A percentile compares a stretch with the other conserved stretches of the same genome.
Conservation (phyloP, 2,888 invertebrate species). For the Galeruca laticollis region DNA sequence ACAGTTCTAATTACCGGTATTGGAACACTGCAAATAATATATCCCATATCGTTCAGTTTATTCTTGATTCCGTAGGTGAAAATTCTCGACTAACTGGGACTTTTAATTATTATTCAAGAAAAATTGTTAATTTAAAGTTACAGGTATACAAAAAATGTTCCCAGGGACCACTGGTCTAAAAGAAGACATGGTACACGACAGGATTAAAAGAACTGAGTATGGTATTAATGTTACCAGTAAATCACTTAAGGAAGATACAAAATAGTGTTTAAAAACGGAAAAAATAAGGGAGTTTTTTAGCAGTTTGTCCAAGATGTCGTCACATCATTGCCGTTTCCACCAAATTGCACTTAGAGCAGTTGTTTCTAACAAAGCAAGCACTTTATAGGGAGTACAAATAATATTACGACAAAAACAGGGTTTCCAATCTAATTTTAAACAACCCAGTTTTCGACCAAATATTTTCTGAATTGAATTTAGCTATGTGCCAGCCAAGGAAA, state of each 20-base stretch:
- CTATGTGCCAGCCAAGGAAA: constrained; percentile 4
- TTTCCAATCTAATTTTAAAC: constrained; percentile 6
- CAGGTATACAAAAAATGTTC: too few species aligned
- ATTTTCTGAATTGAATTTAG: constrained; percentile 5
- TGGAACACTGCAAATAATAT: too few species aligned
- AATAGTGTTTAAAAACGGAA: too few species aligned
- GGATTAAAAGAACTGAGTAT: neutral
- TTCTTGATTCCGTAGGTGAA: too few species aligned
- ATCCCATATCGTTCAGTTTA: too few species aligned
- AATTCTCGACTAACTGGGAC: too few species aligned
- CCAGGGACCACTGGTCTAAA: neutral
- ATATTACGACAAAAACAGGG: neutral
- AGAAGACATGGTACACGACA: neutral
- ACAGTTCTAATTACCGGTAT: too few species aligned
- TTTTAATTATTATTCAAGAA: too few species aligned
- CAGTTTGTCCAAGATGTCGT: constrained; percentile 17
- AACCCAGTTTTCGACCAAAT: neutral
- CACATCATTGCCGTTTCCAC: neutral
- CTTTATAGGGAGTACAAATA: constrained; percentile 12
- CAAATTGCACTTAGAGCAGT: constrained; percentile 17
- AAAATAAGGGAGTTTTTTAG: too few species aligned
- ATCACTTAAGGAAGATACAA: too few species aligned
- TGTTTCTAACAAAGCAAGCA: constrained; percentile 14
- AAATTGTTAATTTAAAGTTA: too few species aligned
- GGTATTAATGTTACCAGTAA: too few species aligned